Evolutionary conservation across 2,113 vertebrate genomes (phyloP).

Genomic region (Motacilla tschutschensis): DNA sequence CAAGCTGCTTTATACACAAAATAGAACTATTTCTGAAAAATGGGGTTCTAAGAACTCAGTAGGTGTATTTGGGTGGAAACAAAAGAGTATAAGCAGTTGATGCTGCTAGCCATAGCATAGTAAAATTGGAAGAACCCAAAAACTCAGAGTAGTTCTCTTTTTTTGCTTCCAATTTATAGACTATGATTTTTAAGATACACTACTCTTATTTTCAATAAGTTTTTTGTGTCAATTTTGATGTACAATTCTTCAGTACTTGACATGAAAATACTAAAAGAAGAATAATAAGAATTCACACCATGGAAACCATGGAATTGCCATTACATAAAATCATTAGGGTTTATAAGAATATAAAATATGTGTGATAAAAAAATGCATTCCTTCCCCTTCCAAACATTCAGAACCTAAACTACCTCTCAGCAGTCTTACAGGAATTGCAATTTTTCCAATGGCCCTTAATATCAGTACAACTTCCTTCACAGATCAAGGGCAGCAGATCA

Average conservation of each 20-base stretch:
- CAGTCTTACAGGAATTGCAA: background rate
- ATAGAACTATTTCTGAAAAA: background rate
- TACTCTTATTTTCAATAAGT: background rate
- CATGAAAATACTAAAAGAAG: background rate
- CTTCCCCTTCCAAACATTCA: background rate
- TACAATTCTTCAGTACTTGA: background rate
- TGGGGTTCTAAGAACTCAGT: background rate
- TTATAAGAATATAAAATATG: background rate
- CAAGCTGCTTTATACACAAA: background rate
- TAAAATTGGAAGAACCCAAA: background rate
- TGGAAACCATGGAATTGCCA: background rate
- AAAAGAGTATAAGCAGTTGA: background rate
- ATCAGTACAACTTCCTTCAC: background rate
- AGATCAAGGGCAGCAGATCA: slow-evolving; percentile 6
- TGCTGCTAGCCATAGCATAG: background rate
- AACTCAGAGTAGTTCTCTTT: background rate
- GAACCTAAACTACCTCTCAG: background rate
- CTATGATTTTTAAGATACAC: background rate
- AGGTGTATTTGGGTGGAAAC: background rate
- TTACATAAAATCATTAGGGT: background rate
- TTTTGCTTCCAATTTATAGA: background rate
- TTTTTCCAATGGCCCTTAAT: background rate
- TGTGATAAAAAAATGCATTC: background rate
- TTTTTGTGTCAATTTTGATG: background rate
- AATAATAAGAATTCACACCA: background rate